Evolutionary conservation across 2,888 invertebrate genomes (phyloP), one percentile per base, ranked within the genome.

Genomic region (Nomada ferruginata): DNA sequence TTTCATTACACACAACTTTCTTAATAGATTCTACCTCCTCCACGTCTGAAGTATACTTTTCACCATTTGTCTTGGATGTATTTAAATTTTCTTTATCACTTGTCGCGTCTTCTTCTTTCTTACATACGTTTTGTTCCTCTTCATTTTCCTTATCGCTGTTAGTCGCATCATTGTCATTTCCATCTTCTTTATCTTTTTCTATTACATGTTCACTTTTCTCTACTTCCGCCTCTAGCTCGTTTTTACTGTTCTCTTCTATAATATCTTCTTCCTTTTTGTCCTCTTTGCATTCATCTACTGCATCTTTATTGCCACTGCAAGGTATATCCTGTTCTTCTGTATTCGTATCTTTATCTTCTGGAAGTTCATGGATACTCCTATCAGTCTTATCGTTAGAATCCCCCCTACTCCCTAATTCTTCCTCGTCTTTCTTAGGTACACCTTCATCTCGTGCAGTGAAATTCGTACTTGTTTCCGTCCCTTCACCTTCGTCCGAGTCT

Each of bases 141-240:
- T 42, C 7, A 1, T 29, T 53, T 61, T 55, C 71, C 73, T 18
- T 47, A 15, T 11, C 15, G 15, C 47, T 47, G 47, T 3, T 47
- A 47, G 15, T 47, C 13, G 15, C 47, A 15, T 47, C 47, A 47
- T 55, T 64, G 2, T 44, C 11, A n/a, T 76, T 29, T 52, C 42
- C 10, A 0, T 47, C 15, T 50, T 63, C 18, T 20, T 20, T 52
- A 36, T 26, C 29, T 2, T 60, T 10, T 18, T 47, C 52, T 20
- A 29, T 15, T 18, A 4, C 2, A 7, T 11, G 11, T 52, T 60
- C 29, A 20, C 15, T 3, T 4, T 50, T 13, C 53, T 81, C 23
- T 61, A 73, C 68, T 15, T 13, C 50, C 55, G 60, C 57, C 7
- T 36, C 61, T 13, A 44, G 29, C 29, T 64, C 63, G 23, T 60